Evolutionary conservation across 2,113 vertebrate genomes (phyloP).

Genomic region (Megatriorchis doriae): DNA sequence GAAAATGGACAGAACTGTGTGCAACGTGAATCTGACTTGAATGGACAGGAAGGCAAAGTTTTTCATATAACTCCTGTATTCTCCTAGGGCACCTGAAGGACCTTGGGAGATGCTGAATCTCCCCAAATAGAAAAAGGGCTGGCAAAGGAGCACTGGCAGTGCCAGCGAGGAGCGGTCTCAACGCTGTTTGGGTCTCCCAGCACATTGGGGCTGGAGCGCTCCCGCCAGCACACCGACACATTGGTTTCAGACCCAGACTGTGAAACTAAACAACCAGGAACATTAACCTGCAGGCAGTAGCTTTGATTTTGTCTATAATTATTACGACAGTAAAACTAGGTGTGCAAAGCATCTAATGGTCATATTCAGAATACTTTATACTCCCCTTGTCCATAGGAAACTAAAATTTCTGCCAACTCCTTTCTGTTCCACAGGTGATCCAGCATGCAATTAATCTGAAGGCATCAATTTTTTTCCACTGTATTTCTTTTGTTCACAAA

Average conservation of each 20-base stretch:
- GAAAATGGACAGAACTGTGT: background rate
- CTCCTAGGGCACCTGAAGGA: background rate
- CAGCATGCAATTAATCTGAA: background rate
- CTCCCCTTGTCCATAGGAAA: background rate
- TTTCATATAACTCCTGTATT: background rate
- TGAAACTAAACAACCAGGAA: background rate
- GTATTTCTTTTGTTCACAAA: background rate
- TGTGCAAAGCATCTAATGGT: background rate
- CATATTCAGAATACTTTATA: background rate
- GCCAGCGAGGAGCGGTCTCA: background rate
- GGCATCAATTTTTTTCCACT: background rate
- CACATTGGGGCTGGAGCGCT: accelerated
- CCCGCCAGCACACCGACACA: accelerated
- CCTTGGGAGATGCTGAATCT: background rate
- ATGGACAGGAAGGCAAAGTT: background rate
- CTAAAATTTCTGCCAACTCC: background rate
- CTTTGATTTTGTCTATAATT: background rate
- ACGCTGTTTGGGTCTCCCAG: background rate
- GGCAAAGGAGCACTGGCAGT: background rate
- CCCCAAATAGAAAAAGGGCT: background rate
- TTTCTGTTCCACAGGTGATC: background rate
- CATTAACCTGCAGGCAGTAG: background rate
- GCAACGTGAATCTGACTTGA: accelerated
- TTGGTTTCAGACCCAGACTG: background rate
- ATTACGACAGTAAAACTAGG: background rate